Base-by-base conservation (phyloP, 1,140 invertebrate genomes). In the Drosophila varians region DNA sequence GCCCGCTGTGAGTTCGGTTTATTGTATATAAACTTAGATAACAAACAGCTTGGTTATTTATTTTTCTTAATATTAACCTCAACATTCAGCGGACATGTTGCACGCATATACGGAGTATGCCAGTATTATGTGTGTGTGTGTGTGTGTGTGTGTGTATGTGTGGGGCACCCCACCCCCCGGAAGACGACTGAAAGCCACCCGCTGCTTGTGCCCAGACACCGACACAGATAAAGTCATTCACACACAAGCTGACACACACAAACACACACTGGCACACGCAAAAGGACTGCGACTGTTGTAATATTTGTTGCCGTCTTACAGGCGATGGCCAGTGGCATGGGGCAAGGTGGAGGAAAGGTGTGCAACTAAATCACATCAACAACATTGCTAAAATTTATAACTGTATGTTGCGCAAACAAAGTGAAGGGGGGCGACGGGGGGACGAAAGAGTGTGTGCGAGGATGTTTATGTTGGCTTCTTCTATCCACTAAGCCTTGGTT, bases 61-160 rank as follows among this genome's bases (percentile, higher is more conserved):
- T 87, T 87, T 87, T 87, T 87, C 83, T 82, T 87, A 87, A 87
- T 87, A 87, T 87, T 87, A 87, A 87, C 83, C 82, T 87, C 82
- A 87, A 87, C 82, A 87, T 87, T 87, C 82, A 82, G 82, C 82
- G 82, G 82, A 87, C 82, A 87, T 87, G 82, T 87, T 87, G 82
- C 82, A 87, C 82, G 82, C 82, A 87, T 64, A 74, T 31, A 31
- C 9, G 28, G 74, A 61, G 4, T 21, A 4, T 21, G 75, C 56
- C 53, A 43, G 51, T 7, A 31, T 48, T 48, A 23, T 19, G 48
- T n/a, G n/a, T n/a, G n/a, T n/a, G n/a, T n/a, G n/a, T n/a, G n/a
- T n/a, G n/a, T n/a, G n/a, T n/a, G n/a, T n/a, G n/a, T n/a, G n/a
- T n/a, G n/a, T n/a, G n/a, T n/a, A n/a, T n/a, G n/a, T n/a, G n/a